A percentile compares a stretch with the other conserved stretches of the same genome.
These are phyloP conservation scores for Cairina moschata DNA, from an alignment of 2,113 vertebrate genomes.

Conservation along the genomic window DNA sequence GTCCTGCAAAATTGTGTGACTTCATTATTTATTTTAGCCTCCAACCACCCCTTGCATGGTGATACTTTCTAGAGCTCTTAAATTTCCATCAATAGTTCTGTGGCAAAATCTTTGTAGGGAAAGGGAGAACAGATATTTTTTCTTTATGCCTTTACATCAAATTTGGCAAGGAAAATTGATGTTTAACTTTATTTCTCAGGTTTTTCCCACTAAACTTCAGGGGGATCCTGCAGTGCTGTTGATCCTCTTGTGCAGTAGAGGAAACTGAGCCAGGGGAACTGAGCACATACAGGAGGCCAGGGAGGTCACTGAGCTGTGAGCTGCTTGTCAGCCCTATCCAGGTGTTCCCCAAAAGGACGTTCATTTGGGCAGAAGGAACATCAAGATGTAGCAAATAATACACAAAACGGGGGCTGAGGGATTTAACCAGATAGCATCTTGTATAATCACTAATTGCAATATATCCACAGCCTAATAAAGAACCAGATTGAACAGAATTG, in stretches of 20 bases:
- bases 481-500: neutral
- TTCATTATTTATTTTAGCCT: neutral
- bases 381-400: neutral
- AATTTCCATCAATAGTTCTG: neutral
- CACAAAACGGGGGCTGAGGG: neutral
- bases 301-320: neutral
- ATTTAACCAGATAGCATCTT: neutral
- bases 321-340: fast-evolving
- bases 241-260: neutral
- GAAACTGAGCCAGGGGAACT: neutral
- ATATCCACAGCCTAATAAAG: neutral
- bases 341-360: neutral
- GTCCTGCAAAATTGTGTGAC: neutral
- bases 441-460: neutral
- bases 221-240: neutral
- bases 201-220: neutral
- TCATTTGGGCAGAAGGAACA: neutral
- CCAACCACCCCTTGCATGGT: neutral
- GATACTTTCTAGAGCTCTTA: neutral
- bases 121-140: neutral
- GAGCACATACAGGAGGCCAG: neutral
- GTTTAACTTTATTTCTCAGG: neutral
- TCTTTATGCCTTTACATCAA: neutral
- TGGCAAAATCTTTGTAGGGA: neutral
- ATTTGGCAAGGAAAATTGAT: neutral